These are phyloP conservation scores for Leptopterna dolabrata DNA, from an alignment of 2,888 invertebrate species.

Conservation along the genomic window DNA sequence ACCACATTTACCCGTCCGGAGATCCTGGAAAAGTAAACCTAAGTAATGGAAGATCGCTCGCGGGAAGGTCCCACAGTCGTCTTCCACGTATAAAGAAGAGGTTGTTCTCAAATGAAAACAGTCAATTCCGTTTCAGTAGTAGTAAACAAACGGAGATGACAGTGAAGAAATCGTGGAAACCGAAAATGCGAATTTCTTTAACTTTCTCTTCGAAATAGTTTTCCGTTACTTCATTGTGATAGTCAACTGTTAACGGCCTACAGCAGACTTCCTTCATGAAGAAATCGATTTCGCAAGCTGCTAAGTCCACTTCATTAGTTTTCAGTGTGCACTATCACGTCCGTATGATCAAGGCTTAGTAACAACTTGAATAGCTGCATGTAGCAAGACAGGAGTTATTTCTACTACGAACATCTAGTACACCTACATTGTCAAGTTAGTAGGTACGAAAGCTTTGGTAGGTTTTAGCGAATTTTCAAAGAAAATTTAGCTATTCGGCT, in stretches of 20 bases:
- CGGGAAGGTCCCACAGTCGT: not conserved
- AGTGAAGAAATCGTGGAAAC: not conserved
- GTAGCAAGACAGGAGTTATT: too few relatives aligned
- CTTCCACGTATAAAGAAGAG: not conserved
- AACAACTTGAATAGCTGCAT: too few relatives aligned
- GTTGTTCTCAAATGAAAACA: not conserved
- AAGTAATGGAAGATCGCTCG: not conserved
- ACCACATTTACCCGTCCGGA: not conserved
- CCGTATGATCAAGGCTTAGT: too few relatives aligned
- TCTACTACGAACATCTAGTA: too few relatives aligned
- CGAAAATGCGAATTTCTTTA: not conserved
- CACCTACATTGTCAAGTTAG: too few relatives aligned
- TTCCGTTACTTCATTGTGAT: not conserved
- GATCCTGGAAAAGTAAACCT: slow-evolving; percentile 10
- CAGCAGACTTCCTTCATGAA: not conserved
- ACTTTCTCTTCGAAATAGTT: not conserved
- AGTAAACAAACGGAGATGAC: not conserved
- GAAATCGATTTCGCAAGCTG: too few relatives aligned
- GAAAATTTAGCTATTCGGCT: too few relatives aligned
- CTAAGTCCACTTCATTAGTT: too few relatives aligned
- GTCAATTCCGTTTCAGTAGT: not conserved
- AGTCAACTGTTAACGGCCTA: not conserved
- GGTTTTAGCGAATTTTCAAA: too few relatives aligned
- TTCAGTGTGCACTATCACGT: too few relatives aligned
- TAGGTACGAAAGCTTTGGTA: too few relatives aligned